Evolutionary conservation across 1,140 invertebrate species (phyloP).

Genomic region (Acromyrmex echinatior): DNA sequence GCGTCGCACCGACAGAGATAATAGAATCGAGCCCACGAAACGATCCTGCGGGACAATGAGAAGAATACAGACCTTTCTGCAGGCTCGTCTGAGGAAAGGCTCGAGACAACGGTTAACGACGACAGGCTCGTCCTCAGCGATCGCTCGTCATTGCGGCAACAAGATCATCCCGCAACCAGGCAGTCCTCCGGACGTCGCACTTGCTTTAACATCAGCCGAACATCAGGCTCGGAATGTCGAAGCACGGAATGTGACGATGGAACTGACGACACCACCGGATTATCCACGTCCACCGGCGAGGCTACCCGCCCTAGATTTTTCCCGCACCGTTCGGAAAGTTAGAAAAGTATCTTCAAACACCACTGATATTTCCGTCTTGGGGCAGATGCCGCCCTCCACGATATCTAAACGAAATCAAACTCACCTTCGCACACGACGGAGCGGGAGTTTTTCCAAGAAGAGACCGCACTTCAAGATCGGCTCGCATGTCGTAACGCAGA

Average conservation of each 20-base stretch:
- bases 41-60: constrained; percentile 79
- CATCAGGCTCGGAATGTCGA: neutral
- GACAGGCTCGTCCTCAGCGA: constrained; percentile 58
- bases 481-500: constrained; percentile 84
- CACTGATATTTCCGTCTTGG: constrained; percentile 33
- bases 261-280: neutral
- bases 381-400: neutral
- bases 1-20: constrained; percentile 18
- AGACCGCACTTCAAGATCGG: constrained; percentile 82
- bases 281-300: constrained; percentile 19
- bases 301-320: constrained; percentile 37
- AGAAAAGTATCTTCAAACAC: constrained; percentile 1
- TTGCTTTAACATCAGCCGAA: constrained; percentile 9
- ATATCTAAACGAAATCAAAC: constrained; percentile 76
- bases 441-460: constrained; percentile 77
- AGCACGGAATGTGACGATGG: neutral
- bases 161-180: constrained; percentile 73
- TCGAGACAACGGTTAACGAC: constrained; percentile 73
- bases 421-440: constrained; percentile 76
- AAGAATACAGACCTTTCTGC: constrained; percentile 81
- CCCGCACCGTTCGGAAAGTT: constrained; percentile 7
- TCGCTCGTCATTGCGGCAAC: constrained; percentile 70
- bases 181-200: neutral
- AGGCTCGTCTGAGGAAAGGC: constrained; percentile 79
- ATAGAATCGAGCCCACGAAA: constrained; percentile 28